Percentiles rank a stretch among this genome's conserved stretches.
These are phyloP conservation scores for Sparus aurata DNA, from an alignment of 2,797 vertebrate genomes.

Conservation along the genomic window DNA sequence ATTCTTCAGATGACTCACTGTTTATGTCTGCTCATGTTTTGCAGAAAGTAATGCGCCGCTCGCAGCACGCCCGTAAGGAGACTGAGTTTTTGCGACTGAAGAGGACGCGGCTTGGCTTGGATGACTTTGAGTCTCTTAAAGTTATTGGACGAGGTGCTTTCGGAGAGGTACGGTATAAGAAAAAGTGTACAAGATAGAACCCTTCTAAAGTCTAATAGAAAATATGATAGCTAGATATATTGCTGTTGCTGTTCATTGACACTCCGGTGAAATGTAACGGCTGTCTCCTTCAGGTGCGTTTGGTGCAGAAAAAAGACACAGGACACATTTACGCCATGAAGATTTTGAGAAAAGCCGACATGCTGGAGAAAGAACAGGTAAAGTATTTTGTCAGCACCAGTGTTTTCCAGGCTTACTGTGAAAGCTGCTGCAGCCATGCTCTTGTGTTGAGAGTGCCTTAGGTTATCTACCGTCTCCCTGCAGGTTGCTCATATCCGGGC, in stretches of 20 bases:
- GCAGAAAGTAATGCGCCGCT: slow-evolving; percentile 95
- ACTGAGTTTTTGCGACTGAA: slow-evolving; percentile 97
- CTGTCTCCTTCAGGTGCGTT: slow-evolving; percentile 87
- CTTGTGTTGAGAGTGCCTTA: not conserved
- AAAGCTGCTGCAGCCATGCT: not conserved
- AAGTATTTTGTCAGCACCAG: not conserved
- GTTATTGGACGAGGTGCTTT: slow-evolving; percentile 98
- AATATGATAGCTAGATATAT: not conserved
- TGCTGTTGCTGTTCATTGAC: not conserved
- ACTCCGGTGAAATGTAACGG: not conserved
- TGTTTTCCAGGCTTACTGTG: not conserved
- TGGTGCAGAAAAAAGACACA: slow-evolving; percentile 99
- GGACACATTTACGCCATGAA: slow-evolving; percentile 99
- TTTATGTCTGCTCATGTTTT: not conserved
- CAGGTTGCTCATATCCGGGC: slow-evolving; percentile 98
- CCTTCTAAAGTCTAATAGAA: not conserved
- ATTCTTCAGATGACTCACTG: not conserved
- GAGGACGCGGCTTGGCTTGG: slow-evolving; percentile 94
- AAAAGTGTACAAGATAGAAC: not conserved
- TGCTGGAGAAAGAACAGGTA: slow-evolving; percentile 99
- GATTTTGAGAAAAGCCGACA: slow-evolving; percentile 97
- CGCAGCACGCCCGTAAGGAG: slow-evolving; percentile 97
- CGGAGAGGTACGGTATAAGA: slow-evolving; percentile 89
- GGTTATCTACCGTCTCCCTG: not conserved
- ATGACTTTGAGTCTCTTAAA: slow-evolving; percentile 98